Conservation (phyloP, 2,797 vertebrate species). For the Uromys caudimaculatus region DNA sequence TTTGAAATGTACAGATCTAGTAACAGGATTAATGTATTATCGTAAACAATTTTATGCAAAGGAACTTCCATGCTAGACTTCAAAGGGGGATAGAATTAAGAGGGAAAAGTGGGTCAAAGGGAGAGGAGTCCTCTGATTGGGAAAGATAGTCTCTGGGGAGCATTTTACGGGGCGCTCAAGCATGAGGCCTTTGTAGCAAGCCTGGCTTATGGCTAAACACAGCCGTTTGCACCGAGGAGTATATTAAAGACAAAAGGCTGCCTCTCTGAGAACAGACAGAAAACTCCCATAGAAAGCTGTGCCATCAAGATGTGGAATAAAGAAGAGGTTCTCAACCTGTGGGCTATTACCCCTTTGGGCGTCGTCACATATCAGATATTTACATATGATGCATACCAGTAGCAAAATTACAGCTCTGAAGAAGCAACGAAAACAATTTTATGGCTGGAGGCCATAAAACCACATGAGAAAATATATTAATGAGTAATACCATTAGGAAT, state of each 20-base stretch:
- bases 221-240: not conserved
- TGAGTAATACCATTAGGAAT: too few relatives aligned
- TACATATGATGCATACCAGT: not conserved
- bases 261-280: not conserved
- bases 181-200: not conserved
- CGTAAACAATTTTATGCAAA: conserved; percentile 71
- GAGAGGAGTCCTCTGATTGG: conserved; percentile 57
- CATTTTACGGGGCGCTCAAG: conserved; percentile 15
- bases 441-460: not conserved
- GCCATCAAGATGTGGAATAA: not conserved
- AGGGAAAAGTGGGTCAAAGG: conserved; percentile 66
- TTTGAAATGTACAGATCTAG: conserved; percentile 56
- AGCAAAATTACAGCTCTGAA: not conserved
- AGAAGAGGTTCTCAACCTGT: not conserved
- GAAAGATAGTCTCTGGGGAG: not conserved
- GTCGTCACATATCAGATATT: not conserved
- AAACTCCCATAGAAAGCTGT: not conserved
- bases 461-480: not conserved
- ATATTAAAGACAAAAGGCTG: not conserved
- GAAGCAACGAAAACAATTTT: not conserved
- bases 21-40: conserved; percentile 74
- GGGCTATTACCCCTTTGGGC: not conserved
- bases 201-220: not conserved
- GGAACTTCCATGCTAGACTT: conserved; percentile 65
- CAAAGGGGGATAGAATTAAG: conserved; percentile 69